A percentile compares a stretch with the other conserved stretches of the same genome.
Evolutionary conservation across 2,888 invertebrate species (phyloP).

Genomic region (Dermolepida albohirtum): DNA sequence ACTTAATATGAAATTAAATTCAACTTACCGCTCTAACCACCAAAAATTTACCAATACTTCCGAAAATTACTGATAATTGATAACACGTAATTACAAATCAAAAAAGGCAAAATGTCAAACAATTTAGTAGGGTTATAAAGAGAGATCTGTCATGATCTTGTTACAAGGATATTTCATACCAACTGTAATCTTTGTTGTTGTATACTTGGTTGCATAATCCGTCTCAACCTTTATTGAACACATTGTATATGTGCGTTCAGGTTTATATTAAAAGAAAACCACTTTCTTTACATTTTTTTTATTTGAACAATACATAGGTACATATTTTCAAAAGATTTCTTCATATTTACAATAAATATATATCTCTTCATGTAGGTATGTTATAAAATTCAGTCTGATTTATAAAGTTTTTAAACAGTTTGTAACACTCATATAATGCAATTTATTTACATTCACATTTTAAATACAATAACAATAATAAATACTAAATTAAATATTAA

Average conservation of each 20-base stretch:
- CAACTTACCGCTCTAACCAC: too few species aligned
- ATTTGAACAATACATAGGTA: conserved; percentile 34
- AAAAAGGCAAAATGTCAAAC: too few species aligned
- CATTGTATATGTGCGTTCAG: background rate
- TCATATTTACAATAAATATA: conserved; percentile 35
- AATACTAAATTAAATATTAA: conserved; percentile 5
- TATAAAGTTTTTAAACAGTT: conserved; percentile 29
- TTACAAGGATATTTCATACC: too few species aligned
- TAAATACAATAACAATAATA: conserved; percentile 5
- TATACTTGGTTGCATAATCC: too few species aligned
- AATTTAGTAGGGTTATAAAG: too few species aligned
- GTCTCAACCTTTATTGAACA: too few species aligned
- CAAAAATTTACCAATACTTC: too few species aligned
- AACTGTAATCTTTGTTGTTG: too few species aligned
- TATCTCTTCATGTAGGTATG: conserved; percentile 15
- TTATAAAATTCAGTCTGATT: conserved; percentile 40
- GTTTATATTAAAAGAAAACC: conserved; percentile 12
- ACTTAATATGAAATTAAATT: too few species aligned
- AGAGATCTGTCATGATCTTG: too few species aligned
- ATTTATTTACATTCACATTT: conserved; percentile 1
- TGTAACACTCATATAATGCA: conserved; percentile 4
- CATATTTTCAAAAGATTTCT: conserved; percentile 8
- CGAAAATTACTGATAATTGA: too few species aligned
- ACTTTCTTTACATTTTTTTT: conserved; percentile 11
- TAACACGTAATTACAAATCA: too few species aligned